These are phyloP conservation scores for Alviniconcha strummeri DNA, from an alignment of 2,888 invertebrate species.

Conservation along the genomic window DNA sequence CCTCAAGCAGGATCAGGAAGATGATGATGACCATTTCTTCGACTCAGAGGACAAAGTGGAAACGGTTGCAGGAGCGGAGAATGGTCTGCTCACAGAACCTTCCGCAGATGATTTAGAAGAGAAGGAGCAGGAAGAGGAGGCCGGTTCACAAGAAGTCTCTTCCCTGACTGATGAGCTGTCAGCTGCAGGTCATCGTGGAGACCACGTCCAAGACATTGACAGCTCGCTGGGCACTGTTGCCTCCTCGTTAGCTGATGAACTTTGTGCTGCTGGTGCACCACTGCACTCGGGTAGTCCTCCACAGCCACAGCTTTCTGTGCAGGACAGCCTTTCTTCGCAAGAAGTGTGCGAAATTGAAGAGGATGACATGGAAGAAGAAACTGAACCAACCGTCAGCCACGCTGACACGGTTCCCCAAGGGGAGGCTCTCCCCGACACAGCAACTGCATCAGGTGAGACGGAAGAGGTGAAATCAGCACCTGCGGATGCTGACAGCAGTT, in stretches of 20 bases:
- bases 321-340: neutral
- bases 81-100: neutral
- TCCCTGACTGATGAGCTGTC: neutral
- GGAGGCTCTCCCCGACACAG: constrained; percentile 22
- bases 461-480: neutral
- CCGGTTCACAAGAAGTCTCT: no score
- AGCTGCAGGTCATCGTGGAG: neutral
- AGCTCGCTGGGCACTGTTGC: neutral
- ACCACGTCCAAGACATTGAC: neutral
- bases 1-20: neutral
- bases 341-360: constrained; percentile 21
- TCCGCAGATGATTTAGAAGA: neutral
- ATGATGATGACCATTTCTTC: constrained; percentile 12
- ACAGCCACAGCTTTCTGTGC: neutral
- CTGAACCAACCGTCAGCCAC: neutral
- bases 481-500: constrained; percentile 20
- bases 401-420: constrained; percentile 10
- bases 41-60: neutral
- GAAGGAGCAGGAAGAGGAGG: neutral
- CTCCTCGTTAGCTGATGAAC: constrained; percentile 20
- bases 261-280: constrained; percentile 17
- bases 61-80: neutral
- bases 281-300: neutral
- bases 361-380: constrained; percentile 22
- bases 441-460: constrained; percentile 10